phyloP scores from a whole-genome alignment of 2,797 vertebrate species.

The Phrynocephalus forsythii region DNA sequence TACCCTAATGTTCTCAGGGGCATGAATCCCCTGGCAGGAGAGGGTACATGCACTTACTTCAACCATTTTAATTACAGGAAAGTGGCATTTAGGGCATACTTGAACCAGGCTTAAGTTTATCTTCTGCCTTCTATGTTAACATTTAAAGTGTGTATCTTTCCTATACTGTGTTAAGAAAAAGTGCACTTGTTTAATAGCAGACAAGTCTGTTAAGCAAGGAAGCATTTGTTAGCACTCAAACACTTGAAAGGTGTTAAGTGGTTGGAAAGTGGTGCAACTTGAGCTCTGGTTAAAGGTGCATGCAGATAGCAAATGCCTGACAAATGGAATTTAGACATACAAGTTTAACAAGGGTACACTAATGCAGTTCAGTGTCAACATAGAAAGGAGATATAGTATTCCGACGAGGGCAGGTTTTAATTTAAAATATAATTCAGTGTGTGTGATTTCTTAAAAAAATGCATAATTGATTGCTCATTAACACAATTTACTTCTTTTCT shows the following conservation, averaged over 20 bases:
- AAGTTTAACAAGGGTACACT: slow-evolving; percentile 51
- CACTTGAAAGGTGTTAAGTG: slow-evolving; percentile 75
- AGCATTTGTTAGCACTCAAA: slow-evolving; percentile 68
- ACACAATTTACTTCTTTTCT: slow-evolving; percentile 2
- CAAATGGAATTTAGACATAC: slow-evolving; percentile 57
- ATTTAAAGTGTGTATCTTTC: slow-evolving; percentile 61
- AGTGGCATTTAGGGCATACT: slow-evolving; percentile 42
- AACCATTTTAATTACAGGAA: not conserved
- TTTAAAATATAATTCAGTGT: slow-evolving; percentile 22
- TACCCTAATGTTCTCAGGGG: not conserved
- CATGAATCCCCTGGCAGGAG: not conserved
- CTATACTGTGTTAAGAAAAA: slow-evolving; percentile 39
- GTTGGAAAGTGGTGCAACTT: slow-evolving; percentile 68
- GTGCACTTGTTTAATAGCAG: slow-evolving; percentile 61
- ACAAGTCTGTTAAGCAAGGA: slow-evolving; percentile 57
- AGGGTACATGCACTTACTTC: not conserved
- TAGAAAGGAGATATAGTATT: slow-evolving; percentile 52
- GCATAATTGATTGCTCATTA: slow-evolving; percentile 65
- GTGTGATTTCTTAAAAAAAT: slow-evolving; percentile 42
- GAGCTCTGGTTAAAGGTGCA: slow-evolving; percentile 64
- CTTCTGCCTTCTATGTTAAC: slow-evolving; percentile 50
- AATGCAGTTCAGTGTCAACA: slow-evolving; percentile 56
- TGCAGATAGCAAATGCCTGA: slow-evolving; percentile 59
- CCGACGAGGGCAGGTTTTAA: slow-evolving; percentile 32
- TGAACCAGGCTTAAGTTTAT: slow-evolving; percentile 40